phyloP scores from a whole-genome alignment of 2,888 invertebrate genomes.

The Tachystola acroxantha region DNA sequence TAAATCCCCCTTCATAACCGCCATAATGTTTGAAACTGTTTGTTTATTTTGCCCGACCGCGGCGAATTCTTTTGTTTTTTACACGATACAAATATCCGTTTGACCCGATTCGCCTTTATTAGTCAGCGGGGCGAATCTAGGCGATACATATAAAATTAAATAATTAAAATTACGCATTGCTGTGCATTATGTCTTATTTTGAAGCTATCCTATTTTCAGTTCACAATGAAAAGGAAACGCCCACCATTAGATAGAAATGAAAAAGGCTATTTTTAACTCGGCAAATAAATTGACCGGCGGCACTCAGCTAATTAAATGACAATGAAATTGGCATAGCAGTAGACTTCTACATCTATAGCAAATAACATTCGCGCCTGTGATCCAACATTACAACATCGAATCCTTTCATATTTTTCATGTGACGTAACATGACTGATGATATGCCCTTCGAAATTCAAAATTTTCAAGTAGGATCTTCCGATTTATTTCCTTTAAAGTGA shows the following conservation, averaged over 20 bases:
- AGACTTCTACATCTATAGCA: too few species aligned
- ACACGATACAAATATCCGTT: constrained; percentile 23
- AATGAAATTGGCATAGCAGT: constrained; percentile 10
- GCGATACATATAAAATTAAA: too few species aligned
- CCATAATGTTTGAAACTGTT: not conserved
- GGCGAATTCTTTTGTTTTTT: constrained; percentile 17
- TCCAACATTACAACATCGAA: too few species aligned
- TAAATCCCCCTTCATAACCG: constrained; percentile 17
- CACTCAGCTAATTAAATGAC: constrained; percentile 21
- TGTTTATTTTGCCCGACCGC: constrained; percentile 12
- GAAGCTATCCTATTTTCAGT: too few species aligned
- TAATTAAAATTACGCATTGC: too few species aligned
- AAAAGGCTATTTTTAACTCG: constrained; percentile 19
- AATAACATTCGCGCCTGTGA: too few species aligned
- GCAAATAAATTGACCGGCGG: constrained; percentile 14
- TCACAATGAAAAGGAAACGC: constrained; percentile 16
- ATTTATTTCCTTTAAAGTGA: too few species aligned
- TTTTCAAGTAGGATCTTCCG: too few species aligned
- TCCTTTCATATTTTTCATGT: too few species aligned
- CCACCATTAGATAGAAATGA: constrained; percentile 15
- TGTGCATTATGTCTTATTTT: too few species aligned
- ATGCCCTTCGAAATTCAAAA: too few species aligned
- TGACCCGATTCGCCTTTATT: constrained; percentile 26
- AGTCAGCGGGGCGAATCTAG: constrained; percentile 14
- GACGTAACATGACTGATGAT: too few species aligned